A percentile compares a stretch with the other conserved stretches of the same genome.
These are phyloP conservation scores for Brachionus sp. DNA, from an alignment of 1,140 invertebrate species.

Conservation along the genomic window DNA sequence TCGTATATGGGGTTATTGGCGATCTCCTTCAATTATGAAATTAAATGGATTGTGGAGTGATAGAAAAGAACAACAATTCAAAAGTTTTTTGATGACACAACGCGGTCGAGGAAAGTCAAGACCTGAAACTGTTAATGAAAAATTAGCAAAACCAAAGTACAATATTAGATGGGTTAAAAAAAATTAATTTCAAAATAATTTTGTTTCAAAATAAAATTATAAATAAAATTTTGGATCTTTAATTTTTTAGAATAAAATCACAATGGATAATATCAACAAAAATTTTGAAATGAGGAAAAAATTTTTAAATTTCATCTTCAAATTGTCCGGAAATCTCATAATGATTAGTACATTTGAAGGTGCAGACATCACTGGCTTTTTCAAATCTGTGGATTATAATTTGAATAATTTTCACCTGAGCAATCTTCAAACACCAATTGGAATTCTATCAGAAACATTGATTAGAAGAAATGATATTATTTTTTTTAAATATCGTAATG, in stretches of 20 bases:
- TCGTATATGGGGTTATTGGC: too few species aligned
- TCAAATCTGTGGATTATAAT: slow-evolving; percentile 53
- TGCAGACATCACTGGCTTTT: slow-evolving; percentile 49
- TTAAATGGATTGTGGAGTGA: slow-evolving; percentile 7
- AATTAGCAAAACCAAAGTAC: slow-evolving; percentile 31
- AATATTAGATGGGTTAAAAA: slow-evolving; percentile 25
- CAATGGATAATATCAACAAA: slow-evolving; percentile 47
- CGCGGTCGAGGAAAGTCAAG: slow-evolving; percentile 34
- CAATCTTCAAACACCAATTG: slow-evolving; percentile 56
- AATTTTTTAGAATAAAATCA: slow-evolving; percentile 22
- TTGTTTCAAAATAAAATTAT: not conserved
- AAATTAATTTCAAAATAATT: not conserved
- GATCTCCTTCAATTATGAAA: too few species aligned
- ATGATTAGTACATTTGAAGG: slow-evolving; percentile 52
- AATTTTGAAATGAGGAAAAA: slow-evolving; percentile 54
- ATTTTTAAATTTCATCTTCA: slow-evolving; percentile 53
- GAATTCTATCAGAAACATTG: slow-evolving; percentile 53
- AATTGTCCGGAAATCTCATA: slow-evolving; percentile 49
- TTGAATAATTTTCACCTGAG: slow-evolving; percentile 53
- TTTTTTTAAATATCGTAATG: slow-evolving; percentile 47
- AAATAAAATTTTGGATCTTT: slow-evolving; percentile 14
- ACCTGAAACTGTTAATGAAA: slow-evolving; percentile 13
- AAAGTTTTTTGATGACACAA: slow-evolving; percentile 34
- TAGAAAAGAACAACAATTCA: slow-evolving; percentile 33
- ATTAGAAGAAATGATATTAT: slow-evolving; percentile 54